Percentiles rank a stretch among this genome's conserved stretches.
Conservation (phyloP, 92 coral and sea anemone genomes). For the Porites lobata region DNA sequence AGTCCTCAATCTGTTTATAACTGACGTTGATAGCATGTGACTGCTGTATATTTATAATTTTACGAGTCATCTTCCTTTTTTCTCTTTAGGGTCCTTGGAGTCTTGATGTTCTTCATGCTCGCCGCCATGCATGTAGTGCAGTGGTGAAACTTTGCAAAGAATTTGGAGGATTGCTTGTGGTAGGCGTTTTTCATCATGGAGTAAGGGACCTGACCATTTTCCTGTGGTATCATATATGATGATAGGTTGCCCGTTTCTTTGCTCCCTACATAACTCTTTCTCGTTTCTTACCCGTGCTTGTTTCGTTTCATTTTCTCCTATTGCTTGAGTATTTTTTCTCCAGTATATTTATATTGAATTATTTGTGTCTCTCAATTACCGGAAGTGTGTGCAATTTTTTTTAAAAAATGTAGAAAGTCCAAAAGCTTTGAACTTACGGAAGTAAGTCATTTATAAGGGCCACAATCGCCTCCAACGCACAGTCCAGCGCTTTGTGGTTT, state of each 20-base stretch:
- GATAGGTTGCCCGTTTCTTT: too few relatives aligned
- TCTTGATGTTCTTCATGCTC: constrained; percentile 82
- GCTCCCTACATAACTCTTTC: too few relatives aligned
- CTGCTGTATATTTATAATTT: neutral
- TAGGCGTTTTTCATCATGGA: constrained; percentile 34
- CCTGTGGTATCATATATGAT: too few relatives aligned
- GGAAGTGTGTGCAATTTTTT: too few relatives aligned
- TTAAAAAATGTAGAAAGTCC: too few relatives aligned
- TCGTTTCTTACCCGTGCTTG: neutral
- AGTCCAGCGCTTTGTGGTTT: too few relatives aligned
- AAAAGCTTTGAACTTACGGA: too few relatives aligned
- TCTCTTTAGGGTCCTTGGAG: constrained; percentile 81
- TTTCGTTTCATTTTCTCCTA: neutral
- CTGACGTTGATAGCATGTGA: neutral
- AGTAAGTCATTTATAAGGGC: too few relatives aligned
- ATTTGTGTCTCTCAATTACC: neutral
- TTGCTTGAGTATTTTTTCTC: neutral
- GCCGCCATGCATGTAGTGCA: constrained; percentile 87
- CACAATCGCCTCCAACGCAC: too few relatives aligned
- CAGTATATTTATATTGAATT: neutral
- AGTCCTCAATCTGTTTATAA: too few relatives aligned
- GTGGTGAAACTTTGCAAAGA: constrained; percentile 77
- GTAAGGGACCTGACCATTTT: neutral
- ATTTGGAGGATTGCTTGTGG: constrained; percentile 85
- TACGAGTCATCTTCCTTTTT: neutral